Evolutionary conservation across 2,113 vertebrate genomes (phyloP).

Genomic region (Antigone vipio): DNA sequence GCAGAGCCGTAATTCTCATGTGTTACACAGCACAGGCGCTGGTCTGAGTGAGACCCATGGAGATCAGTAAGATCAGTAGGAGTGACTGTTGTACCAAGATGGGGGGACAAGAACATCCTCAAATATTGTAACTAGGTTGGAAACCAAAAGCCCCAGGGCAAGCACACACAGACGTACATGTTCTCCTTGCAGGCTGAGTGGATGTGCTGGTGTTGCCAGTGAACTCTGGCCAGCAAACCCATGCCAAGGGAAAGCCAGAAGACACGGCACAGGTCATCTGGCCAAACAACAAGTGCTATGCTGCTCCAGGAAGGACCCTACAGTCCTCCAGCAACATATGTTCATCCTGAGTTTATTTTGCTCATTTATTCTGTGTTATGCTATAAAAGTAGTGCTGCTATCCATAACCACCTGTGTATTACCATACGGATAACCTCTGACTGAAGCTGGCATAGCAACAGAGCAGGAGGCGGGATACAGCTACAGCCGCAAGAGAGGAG

Average conservation of each 20-base stretch:
- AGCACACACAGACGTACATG: accelerated
- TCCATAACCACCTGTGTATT: background rate
- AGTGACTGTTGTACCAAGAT: background rate
- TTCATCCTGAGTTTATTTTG: background rate
- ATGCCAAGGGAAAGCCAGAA: background rate
- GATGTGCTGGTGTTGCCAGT: background rate
- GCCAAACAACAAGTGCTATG: background rate
- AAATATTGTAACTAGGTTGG: background rate
- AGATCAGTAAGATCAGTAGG: background rate
- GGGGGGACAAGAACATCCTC: background rate
- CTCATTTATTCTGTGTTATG: background rate
- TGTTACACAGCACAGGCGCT: accelerated
- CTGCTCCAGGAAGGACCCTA: background rate
- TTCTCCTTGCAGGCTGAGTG: background rate
- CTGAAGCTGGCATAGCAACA: background rate
- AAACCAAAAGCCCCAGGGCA: background rate
- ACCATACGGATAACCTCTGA: background rate
- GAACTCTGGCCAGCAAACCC: background rate
- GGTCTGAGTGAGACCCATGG: background rate
- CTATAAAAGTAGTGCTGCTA: background rate
- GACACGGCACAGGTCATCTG: background rate
- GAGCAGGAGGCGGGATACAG: background rate
- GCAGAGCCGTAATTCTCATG: background rate
- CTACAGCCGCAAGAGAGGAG: background rate
- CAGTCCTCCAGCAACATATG: background rate